phyloP scores from a whole-genome alignment of 2,888 invertebrate species.

The Imbricaverruca yamaguchii region DNA sequence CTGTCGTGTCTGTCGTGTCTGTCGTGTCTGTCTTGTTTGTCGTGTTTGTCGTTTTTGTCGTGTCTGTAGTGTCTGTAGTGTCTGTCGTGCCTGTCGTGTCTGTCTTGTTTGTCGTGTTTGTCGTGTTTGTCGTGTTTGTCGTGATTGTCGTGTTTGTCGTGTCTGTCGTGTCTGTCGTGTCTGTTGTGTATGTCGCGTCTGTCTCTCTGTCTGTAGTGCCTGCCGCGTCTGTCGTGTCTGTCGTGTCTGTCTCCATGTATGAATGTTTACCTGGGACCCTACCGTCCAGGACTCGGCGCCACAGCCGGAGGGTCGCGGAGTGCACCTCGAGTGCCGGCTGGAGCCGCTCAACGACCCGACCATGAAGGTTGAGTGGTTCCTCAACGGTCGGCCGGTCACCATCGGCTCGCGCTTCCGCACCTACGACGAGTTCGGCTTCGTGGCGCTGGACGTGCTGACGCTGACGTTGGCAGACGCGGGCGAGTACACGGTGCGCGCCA shows the following conservation, averaged over 20 bases:
- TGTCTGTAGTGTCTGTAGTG: no score
- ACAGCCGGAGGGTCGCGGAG: slow-evolving; percentile 77
- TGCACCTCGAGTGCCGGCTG: slow-evolving; percentile 81
- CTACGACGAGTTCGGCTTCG: slow-evolving; percentile 94
- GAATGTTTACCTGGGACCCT: neutral
- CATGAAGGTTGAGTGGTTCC: slow-evolving; percentile 93
- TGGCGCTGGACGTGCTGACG: slow-evolving; percentile 90
- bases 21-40: no score
- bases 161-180: no score
- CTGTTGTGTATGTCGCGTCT: no score
- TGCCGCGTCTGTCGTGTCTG: no score
- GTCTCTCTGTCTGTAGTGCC: no score
- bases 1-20: no score
- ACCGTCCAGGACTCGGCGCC: slow-evolving; percentile 65
- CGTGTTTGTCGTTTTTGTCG: no score
- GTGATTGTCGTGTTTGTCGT: no score
- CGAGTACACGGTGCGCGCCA: slow-evolving; percentile 87
- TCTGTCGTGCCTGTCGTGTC: no score
- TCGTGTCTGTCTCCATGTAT: neutral
- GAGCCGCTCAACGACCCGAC: slow-evolving; percentile 95
- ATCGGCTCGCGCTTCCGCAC: slow-evolving; percentile 75
- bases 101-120: no score
- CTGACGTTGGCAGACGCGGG: slow-evolving; percentile 90
- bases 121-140: no score
- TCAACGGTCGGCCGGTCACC: slow-evolving; percentile 61